Evolutionary conservation across 2,888 invertebrate genomes (phyloP).

Genomic region (Xiphydria camelus): DNA sequence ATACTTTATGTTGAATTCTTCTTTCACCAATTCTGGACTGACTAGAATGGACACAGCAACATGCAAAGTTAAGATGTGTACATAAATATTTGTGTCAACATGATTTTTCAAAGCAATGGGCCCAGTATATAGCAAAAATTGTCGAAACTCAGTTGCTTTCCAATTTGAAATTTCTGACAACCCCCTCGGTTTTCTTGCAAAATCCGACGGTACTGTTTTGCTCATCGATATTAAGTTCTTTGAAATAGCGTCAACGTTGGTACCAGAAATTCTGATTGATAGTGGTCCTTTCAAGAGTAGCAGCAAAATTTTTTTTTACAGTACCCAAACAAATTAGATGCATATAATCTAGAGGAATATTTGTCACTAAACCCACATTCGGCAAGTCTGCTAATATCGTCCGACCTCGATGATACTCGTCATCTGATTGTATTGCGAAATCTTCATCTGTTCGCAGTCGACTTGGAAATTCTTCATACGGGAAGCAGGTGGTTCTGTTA

Average conservation of each 20-base stretch:
- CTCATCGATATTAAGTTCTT: constrained; percentile 10
- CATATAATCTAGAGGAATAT: constrained; percentile 32
- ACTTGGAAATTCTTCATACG: constrained; percentile 5
- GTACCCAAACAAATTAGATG: constrained; percentile 42
- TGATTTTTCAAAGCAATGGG: too few species aligned
- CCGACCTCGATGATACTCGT: constrained; percentile 18
- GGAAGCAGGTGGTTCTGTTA: constrained; percentile 17
- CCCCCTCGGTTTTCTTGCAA: too few species aligned
- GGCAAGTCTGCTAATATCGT: constrained; percentile 30
- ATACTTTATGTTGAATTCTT: too few species aligned
- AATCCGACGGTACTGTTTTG: constrained; percentile 24
- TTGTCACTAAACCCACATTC: constrained; percentile 35
- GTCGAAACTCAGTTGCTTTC: too few species aligned
- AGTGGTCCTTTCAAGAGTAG: constrained; percentile 31
- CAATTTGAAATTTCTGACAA: too few species aligned
- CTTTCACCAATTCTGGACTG: too few species aligned
- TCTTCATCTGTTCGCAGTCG: constrained; percentile 17
- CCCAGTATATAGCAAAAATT: too few species aligned
- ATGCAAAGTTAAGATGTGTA: too few species aligned
- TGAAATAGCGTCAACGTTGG: constrained; percentile 1
- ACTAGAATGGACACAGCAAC: too few species aligned
- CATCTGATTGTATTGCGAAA: constrained; percentile 14
- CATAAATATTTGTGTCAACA: too few species aligned
- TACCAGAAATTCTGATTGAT: background rate
- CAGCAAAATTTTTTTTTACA: constrained; percentile 32